Evolutionary conservation across 2,797 vertebrate species (phyloP), one percentile per base, ranked within the genome.

Genomic region (Pseudomugil tenellus): DNA sequence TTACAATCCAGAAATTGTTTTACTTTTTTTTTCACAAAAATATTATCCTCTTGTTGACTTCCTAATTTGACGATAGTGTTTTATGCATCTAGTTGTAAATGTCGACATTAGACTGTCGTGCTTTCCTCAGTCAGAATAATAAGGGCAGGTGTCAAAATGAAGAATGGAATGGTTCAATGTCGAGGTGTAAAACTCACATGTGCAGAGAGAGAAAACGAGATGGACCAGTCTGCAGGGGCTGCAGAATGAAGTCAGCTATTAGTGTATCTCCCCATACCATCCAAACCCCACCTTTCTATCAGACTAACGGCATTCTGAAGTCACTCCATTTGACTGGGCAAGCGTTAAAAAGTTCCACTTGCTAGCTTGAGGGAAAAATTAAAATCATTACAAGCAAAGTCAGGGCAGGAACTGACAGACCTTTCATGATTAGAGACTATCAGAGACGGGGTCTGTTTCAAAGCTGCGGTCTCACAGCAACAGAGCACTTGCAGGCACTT

Each of bases 341-440:
- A 63, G 82, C 32, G 53, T 75, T 73, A 79, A 77, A 76, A 87
- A 78, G 81, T 81, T 83, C 57, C 68, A 67, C 80, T 78, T 35
- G 29, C 58, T 85, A 90, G 84, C 83, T 83, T 83, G 74, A 87
- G 84, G 88, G 89, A 84, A 85, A 87, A 89, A 91, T 92, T 90
- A 88, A 91, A 92, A 89, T 86, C 85, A 88, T 93, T 89, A 90
- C 57, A 86, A 77, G 68, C 79, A 79, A 80, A 91, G 89, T 81
- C 77, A 64, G 86, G 84, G 79, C 84, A 84, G 74, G 85, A 80
- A 76, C 69, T 79, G 87, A 86, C 87, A 80, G 88, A 88, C 81
- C 89, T 86, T 86, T 91, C 74, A 79, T 91, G 89, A 92, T 92
- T 88, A 88, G 76, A 61, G 84, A 82, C 84, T 80, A 74, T 84